Conservation (phyloP, 2,113 vertebrate genomes). For the Zeus faber region DNA sequence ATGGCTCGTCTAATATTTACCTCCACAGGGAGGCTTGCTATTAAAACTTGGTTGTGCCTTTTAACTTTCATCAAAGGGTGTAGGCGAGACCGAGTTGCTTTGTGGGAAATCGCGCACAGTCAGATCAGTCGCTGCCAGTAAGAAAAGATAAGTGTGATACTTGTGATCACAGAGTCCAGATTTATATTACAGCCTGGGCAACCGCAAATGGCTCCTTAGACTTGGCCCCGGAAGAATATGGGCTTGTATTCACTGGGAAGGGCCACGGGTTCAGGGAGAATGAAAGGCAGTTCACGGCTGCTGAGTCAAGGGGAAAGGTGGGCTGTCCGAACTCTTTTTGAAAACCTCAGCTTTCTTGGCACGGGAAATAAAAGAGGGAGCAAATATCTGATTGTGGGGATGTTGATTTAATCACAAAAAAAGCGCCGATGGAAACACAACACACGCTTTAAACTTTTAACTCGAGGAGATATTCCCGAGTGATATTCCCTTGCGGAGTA, state of each 20-base stretch:
- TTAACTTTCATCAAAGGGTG: slow-evolving; percentile 36
- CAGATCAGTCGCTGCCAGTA: slow-evolving; percentile 11
- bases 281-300: slow-evolving; percentile 13
- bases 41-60: slow-evolving; percentile 7
- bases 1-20: no score
- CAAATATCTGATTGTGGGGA: slow-evolving; percentile 23
- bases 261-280: slow-evolving; percentile 11
- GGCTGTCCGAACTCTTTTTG: slow-evolving; percentile 25
- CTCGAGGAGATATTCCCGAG: no score
- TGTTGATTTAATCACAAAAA: slow-evolving; percentile 57
- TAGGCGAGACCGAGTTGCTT: slow-evolving; percentile 38
- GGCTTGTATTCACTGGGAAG: no score
- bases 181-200: slow-evolving; percentile 22
- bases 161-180: slow-evolving; percentile 22
- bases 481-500: slow-evolving; percentile 56
- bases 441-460: slow-evolving; percentile 38
- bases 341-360: slow-evolving; percentile 50
- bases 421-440: slow-evolving; percentile 53
- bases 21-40: no score
- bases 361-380: slow-evolving; percentile 26
- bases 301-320: slow-evolving; percentile 15
- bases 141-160: slow-evolving; percentile 24
- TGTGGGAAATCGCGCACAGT: slow-evolving; percentile 29
- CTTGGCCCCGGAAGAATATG: no score
- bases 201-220: slow-evolving; percentile 18